These are phyloP conservation scores for Hippopotamyrus pictus DNA, from an alignment of 2,797 vertebrate genomes.

Conservation along the genomic window DNA sequence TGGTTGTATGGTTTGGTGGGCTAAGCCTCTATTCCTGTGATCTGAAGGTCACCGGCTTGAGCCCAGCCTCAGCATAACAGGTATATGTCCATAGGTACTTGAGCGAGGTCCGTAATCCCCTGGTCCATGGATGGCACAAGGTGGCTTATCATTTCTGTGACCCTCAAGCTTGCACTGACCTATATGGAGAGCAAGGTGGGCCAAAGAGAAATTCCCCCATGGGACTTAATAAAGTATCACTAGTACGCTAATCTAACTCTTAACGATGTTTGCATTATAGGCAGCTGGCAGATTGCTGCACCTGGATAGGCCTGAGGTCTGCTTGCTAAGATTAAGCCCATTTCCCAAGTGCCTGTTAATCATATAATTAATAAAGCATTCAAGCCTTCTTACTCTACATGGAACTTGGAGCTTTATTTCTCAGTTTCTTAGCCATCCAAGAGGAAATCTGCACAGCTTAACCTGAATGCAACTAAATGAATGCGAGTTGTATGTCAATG, in stretches of 20 bases:
- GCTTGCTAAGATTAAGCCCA: background rate
- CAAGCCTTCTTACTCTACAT: background rate
- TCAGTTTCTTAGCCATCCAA: background rate
- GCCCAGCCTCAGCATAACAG: background rate
- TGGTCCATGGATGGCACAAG: background rate
- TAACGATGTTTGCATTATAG: background rate
- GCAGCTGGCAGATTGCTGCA: background rate
- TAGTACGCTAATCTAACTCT: background rate
- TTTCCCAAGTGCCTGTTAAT: background rate
- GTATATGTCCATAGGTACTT: background rate
- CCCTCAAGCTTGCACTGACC: background rate
- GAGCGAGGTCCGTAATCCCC: background rate
- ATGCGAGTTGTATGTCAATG: background rate
- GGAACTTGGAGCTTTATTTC: background rate
- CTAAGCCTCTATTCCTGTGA: background rate
- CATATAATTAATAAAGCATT: background rate
- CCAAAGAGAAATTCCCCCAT: background rate
- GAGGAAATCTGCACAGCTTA: background rate
- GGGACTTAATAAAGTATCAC: background rate
- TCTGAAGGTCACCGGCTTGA: background rate
- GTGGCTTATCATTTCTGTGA: background rate
- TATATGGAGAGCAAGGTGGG: background rate
- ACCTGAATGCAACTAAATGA: background rate
- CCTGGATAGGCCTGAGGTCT: background rate
- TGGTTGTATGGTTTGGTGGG: background rate